Conservation (phyloP, 1,140 invertebrate genomes). For the Spodoptera frugiperda region DNA sequence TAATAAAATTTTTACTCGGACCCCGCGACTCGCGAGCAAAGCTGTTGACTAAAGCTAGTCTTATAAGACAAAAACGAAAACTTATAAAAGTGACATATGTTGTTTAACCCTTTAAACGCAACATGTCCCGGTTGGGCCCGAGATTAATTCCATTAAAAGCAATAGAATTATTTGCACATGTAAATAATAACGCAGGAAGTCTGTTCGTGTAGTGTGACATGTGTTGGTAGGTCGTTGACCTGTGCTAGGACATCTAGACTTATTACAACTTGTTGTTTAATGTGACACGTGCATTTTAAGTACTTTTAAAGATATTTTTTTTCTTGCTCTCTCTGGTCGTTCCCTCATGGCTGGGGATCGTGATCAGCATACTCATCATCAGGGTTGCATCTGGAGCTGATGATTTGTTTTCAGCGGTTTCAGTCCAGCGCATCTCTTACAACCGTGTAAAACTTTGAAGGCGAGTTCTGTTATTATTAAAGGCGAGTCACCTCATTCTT, state of each 20-base stretch:
- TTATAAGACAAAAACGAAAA: background rate
- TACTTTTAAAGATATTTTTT: too few species aligned
- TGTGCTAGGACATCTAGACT: slow-evolving; percentile 47
- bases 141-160: slow-evolving; percentile 51
- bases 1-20: too few species aligned
- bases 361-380: too few species aligned
- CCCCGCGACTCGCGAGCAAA: too few species aligned
- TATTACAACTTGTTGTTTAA: background rate
- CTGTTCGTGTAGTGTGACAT: slow-evolving; percentile 38
- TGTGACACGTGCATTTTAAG: background rate
- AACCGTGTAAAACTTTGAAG: too few species aligned
- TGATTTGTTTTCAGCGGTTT: too few species aligned
- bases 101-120: slow-evolving; percentile 28
- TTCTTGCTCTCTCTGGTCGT: too few species aligned
- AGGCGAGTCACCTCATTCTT: too few species aligned
- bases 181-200: slow-evolving; percentile 56
- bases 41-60: background rate
- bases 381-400: too few species aligned
- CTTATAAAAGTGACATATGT: background rate
- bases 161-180: slow-evolving; percentile 55
- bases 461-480: too few species aligned
- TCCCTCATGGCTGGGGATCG: too few species aligned
- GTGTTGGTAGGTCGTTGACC: slow-evolving; percentile 47
- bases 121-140: slow-evolving; percentile 34
- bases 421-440: too few species aligned